Conservation (phyloP, 2,113 vertebrate genomes). For the Tachuris rubrigastra region DNA sequence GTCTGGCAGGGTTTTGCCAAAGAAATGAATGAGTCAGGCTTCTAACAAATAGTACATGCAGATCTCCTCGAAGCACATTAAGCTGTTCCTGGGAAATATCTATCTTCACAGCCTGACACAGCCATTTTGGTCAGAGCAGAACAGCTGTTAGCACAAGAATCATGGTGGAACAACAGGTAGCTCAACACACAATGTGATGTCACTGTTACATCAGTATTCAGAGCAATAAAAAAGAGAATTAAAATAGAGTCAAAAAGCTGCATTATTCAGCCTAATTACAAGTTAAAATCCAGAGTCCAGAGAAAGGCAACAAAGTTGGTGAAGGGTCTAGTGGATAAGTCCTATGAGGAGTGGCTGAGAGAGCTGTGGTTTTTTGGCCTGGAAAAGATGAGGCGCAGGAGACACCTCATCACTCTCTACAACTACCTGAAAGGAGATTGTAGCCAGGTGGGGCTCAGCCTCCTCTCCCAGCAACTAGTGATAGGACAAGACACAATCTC, state of each 20-base stretch:
- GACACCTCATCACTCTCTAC: too few species aligned
- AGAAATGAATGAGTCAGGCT: conserved; percentile 4
- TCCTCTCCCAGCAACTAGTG: neutral
- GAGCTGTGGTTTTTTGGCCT: neutral
- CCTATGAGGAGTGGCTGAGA: neutral
- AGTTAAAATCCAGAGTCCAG: neutral
- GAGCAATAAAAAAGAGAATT: neutral
- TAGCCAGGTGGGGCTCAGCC: neutral
- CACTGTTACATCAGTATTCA: neutral
- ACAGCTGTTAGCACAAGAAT: neutral
- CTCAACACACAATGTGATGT: neutral
- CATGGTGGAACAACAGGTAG: neutral
- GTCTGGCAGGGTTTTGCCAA: neutral
- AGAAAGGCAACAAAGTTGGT: neutral
- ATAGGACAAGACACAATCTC: neutral
- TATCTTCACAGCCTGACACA: neutral
- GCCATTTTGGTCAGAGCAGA: accelerated
- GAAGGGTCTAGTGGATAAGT: neutral
- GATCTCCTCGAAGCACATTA: neutral
- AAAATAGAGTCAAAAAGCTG: neutral
- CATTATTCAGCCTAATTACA: neutral
- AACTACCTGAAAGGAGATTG: neutral
- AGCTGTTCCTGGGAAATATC: neutral
- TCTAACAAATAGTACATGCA: conserved; percentile 15
- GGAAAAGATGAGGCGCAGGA: neutral